These are phyloP conservation scores for Chinchilla lanigera DNA, from an alignment of 2,113 vertebrate species.

Conservation along the genomic window DNA sequence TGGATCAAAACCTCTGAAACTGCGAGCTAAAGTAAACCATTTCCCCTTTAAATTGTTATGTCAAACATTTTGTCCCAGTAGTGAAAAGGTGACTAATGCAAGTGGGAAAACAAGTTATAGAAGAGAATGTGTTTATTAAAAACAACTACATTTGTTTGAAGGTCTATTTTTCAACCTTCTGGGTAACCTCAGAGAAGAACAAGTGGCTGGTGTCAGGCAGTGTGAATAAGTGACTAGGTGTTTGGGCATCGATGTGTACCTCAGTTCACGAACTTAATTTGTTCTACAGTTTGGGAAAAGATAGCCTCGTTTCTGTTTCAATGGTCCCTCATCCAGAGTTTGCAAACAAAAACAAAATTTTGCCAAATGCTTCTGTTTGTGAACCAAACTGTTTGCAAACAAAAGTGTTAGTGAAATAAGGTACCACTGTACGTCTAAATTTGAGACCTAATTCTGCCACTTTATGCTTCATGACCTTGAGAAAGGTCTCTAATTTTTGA, in stretches of 20 bases:
- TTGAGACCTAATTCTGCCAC: neutral
- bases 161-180: neutral
- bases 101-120: neutral
- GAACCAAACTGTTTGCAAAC: neutral
- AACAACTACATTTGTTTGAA: neutral
- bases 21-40: neutral
- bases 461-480: neutral
- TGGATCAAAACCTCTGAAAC: neutral
- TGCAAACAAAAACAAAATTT: neutral
- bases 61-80: neutral
- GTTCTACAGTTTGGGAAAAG: neutral
- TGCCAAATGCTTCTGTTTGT: neutral
- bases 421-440: neutral
- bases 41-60: neutral
- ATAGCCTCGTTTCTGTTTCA: neutral
- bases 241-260: neutral
- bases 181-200: neutral
- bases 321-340: neutral
- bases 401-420: neutral
- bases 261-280: neutral
- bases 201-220: too few relatives aligned
- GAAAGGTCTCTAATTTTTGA: neutral
- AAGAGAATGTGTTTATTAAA: neutral
- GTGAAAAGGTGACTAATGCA: neutral
- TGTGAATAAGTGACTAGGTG: neutral